Base-by-base conservation (phyloP, 2,113 vertebrate genomes). In the Elgaria multicarinata region DNA sequence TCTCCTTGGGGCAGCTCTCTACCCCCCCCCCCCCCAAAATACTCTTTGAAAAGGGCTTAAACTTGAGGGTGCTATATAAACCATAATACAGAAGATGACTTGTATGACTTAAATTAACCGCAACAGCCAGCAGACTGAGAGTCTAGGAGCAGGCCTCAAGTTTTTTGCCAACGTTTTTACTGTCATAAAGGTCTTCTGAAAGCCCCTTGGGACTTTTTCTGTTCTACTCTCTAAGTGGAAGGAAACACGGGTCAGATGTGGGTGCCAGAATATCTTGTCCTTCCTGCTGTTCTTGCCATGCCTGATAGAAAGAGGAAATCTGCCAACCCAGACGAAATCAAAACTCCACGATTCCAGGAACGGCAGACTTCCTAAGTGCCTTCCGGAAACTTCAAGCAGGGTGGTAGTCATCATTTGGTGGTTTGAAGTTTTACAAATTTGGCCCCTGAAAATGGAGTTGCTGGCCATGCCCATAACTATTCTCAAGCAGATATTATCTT, bases 301-400 rank as follows among this genome's bases (percentile, higher is more conserved):
- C 22, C 64, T 50, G 14, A 20, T 6, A 10, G 76, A 80, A 42
- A 36, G 69, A 69, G 67, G 83, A 80, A 39, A 87, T 80, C 62
- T 53, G 86, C 75, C 86, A 75, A 53, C 76, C n/a, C 46, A 6
- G 66, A 26, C 55, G n/a, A 87, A 71, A 80, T 80, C 83, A 85
- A n/a, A 50, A 72, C 10, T 71, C 46, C 14, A 31, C 50, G 1
- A 39, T 55, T 87, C 46, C 36, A 42, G 46, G 66, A 71, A 69
- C 62, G 10, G 77, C 64, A 79, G 53, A 69, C 46, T 42, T 69
- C 64, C 50, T 71, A 55, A 67, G n/a, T 26, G n/a, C 13, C 31
- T 31, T 33, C 16, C n/a, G n/a, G 77, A 87, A 80, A 39, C 44
- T 24, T 18, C 3, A 28, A 14, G 31, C 39, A 36, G 28, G 6